Percentiles rank a stretch among this genome's conserved stretches.
Evolutionary conservation across 2,888 invertebrate species (phyloP).

Genomic region (Phengaris alcon): DNA sequence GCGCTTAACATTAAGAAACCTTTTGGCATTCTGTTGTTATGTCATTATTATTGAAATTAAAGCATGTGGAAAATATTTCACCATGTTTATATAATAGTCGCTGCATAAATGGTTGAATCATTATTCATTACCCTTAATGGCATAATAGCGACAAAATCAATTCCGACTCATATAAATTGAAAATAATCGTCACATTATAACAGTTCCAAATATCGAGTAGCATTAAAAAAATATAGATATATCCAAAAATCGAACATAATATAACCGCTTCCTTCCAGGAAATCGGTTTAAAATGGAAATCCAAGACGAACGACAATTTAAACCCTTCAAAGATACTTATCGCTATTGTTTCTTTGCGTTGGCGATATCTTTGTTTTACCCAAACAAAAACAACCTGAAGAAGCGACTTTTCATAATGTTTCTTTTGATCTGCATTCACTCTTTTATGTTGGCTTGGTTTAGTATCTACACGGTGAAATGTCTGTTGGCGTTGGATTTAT

Average conservation of each 20-base stretch:
- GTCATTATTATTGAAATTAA: too few species aligned
- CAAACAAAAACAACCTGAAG: constrained; percentile 49
- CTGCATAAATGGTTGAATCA: neutral
- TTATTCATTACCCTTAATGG: constrained; percentile 13
- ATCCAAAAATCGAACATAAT: too few species aligned
- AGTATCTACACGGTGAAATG: constrained; percentile 50
- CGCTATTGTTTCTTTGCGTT: constrained; percentile 54
- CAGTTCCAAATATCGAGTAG: neutral
- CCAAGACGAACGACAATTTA: constrained; percentile 43
- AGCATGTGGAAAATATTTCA: neutral
- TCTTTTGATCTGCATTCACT: constrained; percentile 44
- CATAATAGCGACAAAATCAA: neutral
- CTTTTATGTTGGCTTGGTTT: constrained; percentile 55
- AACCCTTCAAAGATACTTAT: constrained; percentile 56
- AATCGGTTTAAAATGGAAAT: neutral
- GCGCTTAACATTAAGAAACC: too few species aligned
- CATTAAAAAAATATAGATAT: too few species aligned
- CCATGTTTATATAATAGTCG: constrained; percentile 5
- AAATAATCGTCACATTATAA: neutral
- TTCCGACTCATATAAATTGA: neutral
- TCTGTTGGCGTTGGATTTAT: constrained; percentile 48
- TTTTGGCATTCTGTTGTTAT: too few species aligned
- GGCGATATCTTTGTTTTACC: constrained; percentile 55
- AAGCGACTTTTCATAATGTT: constrained; percentile 43
- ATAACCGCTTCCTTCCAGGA: too few species aligned